Evolutionary conservation across 2,888 invertebrate genomes (phyloP), one percentile per base, ranked within the genome.

Genomic region (Erebia epiphron): DNA sequence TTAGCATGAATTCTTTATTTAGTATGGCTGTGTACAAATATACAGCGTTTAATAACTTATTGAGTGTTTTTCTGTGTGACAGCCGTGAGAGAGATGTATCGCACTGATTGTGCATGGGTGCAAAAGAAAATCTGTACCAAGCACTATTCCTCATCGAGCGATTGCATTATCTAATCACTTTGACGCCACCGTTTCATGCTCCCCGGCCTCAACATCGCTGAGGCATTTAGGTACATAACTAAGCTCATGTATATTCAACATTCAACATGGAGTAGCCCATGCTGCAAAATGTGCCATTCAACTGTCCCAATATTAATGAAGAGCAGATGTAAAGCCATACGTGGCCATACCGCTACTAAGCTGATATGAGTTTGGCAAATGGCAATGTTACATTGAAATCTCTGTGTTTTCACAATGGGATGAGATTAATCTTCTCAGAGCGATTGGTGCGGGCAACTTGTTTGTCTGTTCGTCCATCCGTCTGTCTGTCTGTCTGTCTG

Each of bases 211-310:
- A 86, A 83, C 82, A 83, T 82, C 82, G 79, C 77, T 79, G 82
- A 84, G 82, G 86, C 86, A 83, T 79, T 80, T 85, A 90, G 90
- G 89, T 89, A 89, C 90, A 90, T 90, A 90, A 90, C 89, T 89
- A 90, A 89, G 86, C 90, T 90, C 90, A 90, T 90, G 87, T 90
- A 88, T 90, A 90, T 90, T 90, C 90, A 87, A 84, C 87, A 86
- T 89, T n/a, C n/a, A n/a, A n/a, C n/a, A 88, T 87, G 79, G 84
- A 84, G 84, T 80, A 85, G 85, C 83, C 87, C 86, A 86, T 90
- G 90, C 89, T 88, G 89, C 90, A 90, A 90, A 90, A 90, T 89
- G 87, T 89, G 90, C 84, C 86, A 88, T 90, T 88, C 90, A 87
- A 88, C 88, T 87, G 86, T 87, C 89, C 88, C 83, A 88, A 18